Percentiles rank a stretch among this genome's conserved stretches.
These are phyloP conservation scores for Cynoglossus semilaevis DNA, from an alignment of 2,113 vertebrate genomes.

Conservation along the genomic window DNA sequence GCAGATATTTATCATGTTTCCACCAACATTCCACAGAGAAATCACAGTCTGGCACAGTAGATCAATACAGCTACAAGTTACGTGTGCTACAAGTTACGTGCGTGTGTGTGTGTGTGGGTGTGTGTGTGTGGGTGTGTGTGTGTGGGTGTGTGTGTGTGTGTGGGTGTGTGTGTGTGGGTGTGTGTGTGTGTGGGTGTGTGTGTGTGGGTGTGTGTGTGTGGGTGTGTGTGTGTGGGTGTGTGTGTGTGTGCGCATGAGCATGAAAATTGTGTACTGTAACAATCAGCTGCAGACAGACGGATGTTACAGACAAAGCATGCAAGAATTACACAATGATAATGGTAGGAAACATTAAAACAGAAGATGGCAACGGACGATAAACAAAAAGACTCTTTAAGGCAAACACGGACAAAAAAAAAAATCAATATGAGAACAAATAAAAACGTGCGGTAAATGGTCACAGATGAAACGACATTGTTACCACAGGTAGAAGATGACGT, in stretches of 20 bases:
- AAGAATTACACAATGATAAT: slow-evolving; percentile 6
- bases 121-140: too few species aligned
- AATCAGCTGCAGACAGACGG: slow-evolving; percentile 12
- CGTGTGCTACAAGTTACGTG: too few species aligned
- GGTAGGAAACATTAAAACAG: slow-evolving; percentile 5
- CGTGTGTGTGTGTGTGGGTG: too few species aligned
- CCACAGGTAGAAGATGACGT: slow-evolving; percentile 76
- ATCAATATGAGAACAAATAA: neutral
- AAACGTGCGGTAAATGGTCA: too few species aligned
- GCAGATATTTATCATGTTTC: slow-evolving; percentile 45
- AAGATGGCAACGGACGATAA: neutral
- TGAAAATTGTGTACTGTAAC: slow-evolving; percentile 30
- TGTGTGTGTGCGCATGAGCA: too few species aligned
- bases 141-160: too few species aligned
- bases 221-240: too few species aligned
- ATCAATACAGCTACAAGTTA: slow-evolving; percentile 47
- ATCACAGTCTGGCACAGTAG: slow-evolving; percentile 35
- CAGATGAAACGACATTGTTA: slow-evolving; percentile 15
- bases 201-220: too few species aligned
- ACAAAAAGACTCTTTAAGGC: neutral
- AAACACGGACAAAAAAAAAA: neutral
- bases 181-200: too few species aligned
- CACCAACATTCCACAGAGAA: slow-evolving; percentile 28
- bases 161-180: too few species aligned
- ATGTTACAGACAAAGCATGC: slow-evolving; percentile 26